Evolutionary conservation across 1,140 invertebrate genomes (phyloP).

Genomic region (Popillia japonica): DNA sequence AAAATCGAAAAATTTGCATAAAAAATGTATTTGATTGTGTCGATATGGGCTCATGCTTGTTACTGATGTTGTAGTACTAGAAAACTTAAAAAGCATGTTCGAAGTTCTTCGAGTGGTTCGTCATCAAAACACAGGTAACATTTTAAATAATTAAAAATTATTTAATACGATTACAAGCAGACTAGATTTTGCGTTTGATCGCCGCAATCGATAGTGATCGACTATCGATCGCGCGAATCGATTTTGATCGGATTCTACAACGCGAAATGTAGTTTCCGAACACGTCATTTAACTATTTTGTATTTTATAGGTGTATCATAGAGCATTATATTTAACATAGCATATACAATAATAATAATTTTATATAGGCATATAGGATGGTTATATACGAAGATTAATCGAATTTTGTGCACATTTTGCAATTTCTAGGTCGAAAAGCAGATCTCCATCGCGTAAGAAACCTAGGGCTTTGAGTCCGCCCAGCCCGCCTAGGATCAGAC

Average conservation of each 20-base stretch:
- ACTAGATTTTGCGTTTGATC: conserved; percentile 21
- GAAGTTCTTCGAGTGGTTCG: conserved; percentile 59
- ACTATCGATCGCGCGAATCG: too few relatives aligned
- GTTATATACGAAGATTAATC: conserved; percentile 32
- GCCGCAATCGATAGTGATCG: too few relatives aligned
- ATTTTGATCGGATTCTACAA: too few relatives aligned
- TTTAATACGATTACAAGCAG: conserved; percentile 28
- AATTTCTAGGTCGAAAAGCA: conserved; percentile 59
- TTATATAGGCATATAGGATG: not conserved
- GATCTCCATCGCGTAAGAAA: conserved; percentile 57
- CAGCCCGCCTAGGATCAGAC: conserved; percentile 55
- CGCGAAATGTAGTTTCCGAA: not conserved
- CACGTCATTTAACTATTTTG: not conserved
- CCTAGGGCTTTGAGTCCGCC: conserved; percentile 52
- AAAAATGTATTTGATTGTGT: conserved; percentile 5
- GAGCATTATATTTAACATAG: not conserved
- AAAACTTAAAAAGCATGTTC: conserved; percentile 60
- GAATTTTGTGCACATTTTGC: conserved; percentile 22
- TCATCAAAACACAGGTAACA: conserved; percentile 58
- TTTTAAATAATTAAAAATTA: conserved; percentile 38
- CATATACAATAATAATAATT: not conserved
- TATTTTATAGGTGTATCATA: conserved; percentile 9
- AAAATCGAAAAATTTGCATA: conserved; percentile 27
- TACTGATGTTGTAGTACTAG: conserved; percentile 60
- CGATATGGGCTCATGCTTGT: conserved; percentile 38